Evolutionary conservation across 2,888 invertebrate species (phyloP), one percentile per base, ranked within the genome.

Genomic region (Phrixothrix hirtus): DNA sequence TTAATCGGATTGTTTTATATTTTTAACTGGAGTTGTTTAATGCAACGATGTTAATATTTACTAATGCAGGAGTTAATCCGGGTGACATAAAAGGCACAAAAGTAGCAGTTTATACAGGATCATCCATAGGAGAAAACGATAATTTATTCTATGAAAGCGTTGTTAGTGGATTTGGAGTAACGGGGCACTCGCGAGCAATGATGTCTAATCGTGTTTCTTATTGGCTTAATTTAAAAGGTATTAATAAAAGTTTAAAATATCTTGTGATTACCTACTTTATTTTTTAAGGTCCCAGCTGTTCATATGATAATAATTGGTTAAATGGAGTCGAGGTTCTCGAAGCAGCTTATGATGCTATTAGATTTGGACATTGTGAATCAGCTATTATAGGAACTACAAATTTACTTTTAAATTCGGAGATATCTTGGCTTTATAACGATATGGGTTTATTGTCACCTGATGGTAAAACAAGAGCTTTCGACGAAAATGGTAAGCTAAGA

Each of bases 201-300:
- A 84, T 96, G 76, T 89, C 95, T 10, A 96, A 96, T 77, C 84
- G 96, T 43, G 84, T 96, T 61, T 95, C 95, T 0, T 96, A 92
- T 73, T 88, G 89, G 79, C 81, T 97, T 55, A 95, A 95, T 37
- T 81, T 93, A 14, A 89, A 88, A 66, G 95, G 96, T 15, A 21
- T 5, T 5, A 21, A 3, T 3, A 7, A 7, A 5, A 3, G 3
- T 7, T 7, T 21, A 5, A 21, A 21, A 5, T 21, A 21, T 21
- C 21, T 7, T 5, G 21, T 21, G 3, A 5, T 21, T 5, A 21
- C 7, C 3, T 5, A 7, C 4, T 3, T 5, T 21, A 7, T 7
- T 21, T 21, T 21, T 21, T 21, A 5, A 21, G 21, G 21, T 7
- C 21, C 21, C 4, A 21, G 21, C 7, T 21, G 21, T 7, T 21